Evolutionary conservation across 2,888 invertebrate genomes (phyloP), one percentile per base, ranked within the genome.

Genomic region (Ypsolopha sequella): DNA sequence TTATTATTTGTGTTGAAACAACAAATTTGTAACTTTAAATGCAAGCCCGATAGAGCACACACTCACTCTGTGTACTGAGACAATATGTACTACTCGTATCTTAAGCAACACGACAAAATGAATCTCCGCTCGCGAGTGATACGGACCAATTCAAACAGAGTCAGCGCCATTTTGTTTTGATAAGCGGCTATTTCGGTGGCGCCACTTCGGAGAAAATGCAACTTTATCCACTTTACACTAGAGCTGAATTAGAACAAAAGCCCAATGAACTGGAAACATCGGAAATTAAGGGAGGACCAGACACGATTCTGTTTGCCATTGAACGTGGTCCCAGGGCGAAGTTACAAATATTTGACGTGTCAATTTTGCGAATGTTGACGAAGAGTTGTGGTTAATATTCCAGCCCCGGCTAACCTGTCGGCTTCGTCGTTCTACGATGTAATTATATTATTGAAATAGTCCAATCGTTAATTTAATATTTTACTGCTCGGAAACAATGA

Each of bases 261-360:
- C 55, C 53, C 55, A 53, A 53, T 62, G 60, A 65, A 66, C 78
- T 74, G 70, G 80, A 77, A 82, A 80, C 85, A 82, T 84, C 80
- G 82, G 82, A 85, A 85, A 86, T 86, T 85, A 86, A 86, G 84
- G 84, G 81, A 77, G 78, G 79, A 81, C 82, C 81, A 84, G 85
- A 84, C 85, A 80, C 82, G 82, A 77, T 79, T 84, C 82, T 84
- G 81, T 86, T 86, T 86, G 85, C 85, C 71, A 74, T 82, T 77
- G 80, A 84, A 80, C 84, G 84, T 84, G 79, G 82, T 86, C 84
- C 80, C 84, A 80, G 82, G 82, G 78, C 84, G 79, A 82, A 85
- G 85, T 80, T 80, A 85, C 87, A 87, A 87, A 87, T 87, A 87
- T 87, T 87, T 87, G 86, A 86, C 82, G 86, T 87, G 87, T 87